phyloP scores from a whole-genome alignment of 1,140 invertebrate genomes.

The Drosophila sproati region DNA sequence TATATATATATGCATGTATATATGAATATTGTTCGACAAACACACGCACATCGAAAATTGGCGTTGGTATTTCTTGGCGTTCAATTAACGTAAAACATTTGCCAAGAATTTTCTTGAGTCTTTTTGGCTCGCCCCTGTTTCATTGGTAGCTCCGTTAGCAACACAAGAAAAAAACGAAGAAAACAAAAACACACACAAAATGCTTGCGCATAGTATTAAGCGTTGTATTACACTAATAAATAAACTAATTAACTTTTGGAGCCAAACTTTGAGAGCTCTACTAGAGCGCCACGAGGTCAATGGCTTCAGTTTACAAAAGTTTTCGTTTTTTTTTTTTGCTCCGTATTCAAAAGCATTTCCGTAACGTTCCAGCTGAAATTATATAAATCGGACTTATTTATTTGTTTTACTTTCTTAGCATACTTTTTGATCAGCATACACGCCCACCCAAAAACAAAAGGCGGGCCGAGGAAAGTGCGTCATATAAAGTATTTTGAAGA shows the following conservation, averaged over 20 bases:
- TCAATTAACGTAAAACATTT: constrained; percentile 78
- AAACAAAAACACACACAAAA: background rate
- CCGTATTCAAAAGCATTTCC: background rate
- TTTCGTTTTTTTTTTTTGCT: background rate
- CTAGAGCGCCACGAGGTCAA: constrained; percentile 18
- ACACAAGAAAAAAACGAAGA: constrained; percentile 2
- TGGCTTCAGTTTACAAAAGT: background rate
- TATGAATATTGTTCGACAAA: constrained; percentile 12
- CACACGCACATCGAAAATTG: constrained; percentile 15
- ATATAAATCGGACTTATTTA: background rate
- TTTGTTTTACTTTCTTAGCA: background rate
- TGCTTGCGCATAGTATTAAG: background rate
- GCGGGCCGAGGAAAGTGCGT: constrained; percentile 32
- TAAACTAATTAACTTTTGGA: constrained; percentile 32
- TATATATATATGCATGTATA: constrained; percentile 18
- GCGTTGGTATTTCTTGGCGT: constrained; percentile 60
- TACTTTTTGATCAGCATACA: constrained; percentile 1
- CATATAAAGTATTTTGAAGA: constrained; percentile 23
- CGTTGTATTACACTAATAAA: constrained; percentile 50
- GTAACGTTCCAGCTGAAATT: constrained; percentile 4
- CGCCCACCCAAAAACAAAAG: constrained; percentile 9
- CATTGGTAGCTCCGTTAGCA: constrained; percentile 23
- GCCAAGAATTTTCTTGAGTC: constrained; percentile 62
- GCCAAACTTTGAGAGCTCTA: constrained; percentile 5
- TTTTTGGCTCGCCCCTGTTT: constrained; percentile 30